phyloP scores from a whole-genome alignment of 2,113 vertebrate species.

The Ochotona princeps region DNA sequence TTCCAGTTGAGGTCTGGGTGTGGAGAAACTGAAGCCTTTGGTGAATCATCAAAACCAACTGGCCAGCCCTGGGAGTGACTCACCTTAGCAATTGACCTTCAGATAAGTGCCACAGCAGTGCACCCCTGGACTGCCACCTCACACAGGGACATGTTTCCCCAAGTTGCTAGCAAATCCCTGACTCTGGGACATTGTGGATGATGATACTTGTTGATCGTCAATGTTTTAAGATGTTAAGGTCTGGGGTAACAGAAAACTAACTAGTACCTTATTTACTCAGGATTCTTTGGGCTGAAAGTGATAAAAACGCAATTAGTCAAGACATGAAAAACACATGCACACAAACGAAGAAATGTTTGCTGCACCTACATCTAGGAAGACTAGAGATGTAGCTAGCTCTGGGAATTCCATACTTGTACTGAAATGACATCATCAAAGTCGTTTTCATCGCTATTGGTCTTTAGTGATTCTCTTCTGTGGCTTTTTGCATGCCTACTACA shows the following conservation, averaged over 20 bases:
- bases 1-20: background rate
- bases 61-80: background rate
- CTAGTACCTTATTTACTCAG: background rate
- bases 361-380: background rate
- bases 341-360: background rate
- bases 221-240: background rate
- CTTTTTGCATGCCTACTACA: background rate
- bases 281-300: background rate
- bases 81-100: background rate
- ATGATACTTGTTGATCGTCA: background rate
- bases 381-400: background rate
- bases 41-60: background rate
- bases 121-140: background rate
- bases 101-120: background rate
- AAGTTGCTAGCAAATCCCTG: background rate
- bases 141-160: background rate
- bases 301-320: background rate
- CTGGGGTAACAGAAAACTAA: background rate
- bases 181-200: background rate
- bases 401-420: background rate
- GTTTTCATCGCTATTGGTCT: background rate
- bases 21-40: background rate
- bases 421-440: background rate
- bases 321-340: background rate
- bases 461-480: background rate